Conservation (phyloP, 2,113 vertebrate species). For the Monopterus albus region DNA sequence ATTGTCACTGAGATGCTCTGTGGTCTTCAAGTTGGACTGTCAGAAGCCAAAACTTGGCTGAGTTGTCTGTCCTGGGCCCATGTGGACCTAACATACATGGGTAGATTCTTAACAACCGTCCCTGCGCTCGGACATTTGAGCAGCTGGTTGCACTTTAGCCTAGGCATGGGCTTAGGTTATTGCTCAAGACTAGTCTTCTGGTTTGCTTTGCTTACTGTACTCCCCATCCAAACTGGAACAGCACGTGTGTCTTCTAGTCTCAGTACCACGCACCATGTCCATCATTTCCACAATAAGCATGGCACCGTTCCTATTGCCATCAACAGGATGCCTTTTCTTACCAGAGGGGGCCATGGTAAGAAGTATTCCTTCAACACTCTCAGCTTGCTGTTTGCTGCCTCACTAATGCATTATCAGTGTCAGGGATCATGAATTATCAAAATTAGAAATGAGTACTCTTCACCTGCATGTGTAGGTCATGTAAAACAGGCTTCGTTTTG, state of each 20-base stretch:
- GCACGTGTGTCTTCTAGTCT: constrained; percentile 94
- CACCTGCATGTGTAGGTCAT: not conserved
- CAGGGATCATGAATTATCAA: constrained; percentile 5
- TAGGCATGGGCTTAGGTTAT: constrained; percentile 78
- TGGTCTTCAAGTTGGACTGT: constrained; percentile 70
- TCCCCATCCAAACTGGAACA: constrained; percentile 83
- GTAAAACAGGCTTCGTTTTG: not conserved
- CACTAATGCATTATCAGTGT: not conserved
- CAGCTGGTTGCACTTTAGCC: constrained; percentile 67
- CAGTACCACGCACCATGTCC: constrained; percentile 95
- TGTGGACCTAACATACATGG: constrained; percentile 72
- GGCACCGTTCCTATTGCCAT: constrained; percentile 94
- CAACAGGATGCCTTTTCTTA: constrained; percentile 95
- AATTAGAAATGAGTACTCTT: not conserved
- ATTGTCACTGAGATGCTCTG: constrained; percentile 79
- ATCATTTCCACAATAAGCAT: constrained; percentile 96
- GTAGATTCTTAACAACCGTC: constrained; percentile 61
- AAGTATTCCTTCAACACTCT: constrained; percentile 32
- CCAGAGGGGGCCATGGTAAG: constrained; percentile 94
- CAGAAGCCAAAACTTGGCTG: constrained; percentile 63
- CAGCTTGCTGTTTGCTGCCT: constrained; percentile 2
- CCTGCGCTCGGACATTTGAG: constrained; percentile 60
- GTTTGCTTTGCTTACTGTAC: constrained; percentile 75
- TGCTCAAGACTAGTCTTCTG: constrained; percentile 80
- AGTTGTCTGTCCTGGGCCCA: constrained; percentile 63